Base-by-base conservation (phyloP, 2,113 vertebrate species). In the Otis tarda region DNA sequence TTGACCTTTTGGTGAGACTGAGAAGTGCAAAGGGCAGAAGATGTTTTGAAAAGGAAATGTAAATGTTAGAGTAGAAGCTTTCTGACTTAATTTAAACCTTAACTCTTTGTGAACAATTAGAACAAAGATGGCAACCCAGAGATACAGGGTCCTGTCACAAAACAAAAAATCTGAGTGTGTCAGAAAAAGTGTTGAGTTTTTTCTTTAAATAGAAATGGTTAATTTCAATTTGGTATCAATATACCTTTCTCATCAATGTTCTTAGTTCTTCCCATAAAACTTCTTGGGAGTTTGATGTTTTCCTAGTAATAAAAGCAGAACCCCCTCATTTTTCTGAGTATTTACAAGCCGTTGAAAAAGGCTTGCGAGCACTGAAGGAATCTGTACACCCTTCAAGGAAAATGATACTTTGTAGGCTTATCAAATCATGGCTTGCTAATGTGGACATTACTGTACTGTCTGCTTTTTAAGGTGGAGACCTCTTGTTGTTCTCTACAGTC, bases 21-120 rank as follows among this genome's bases (percentile, higher is more conserved):
- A 91, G 52, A 67, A 89, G 77, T 89, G 53, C 65, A 96, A 94
- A 94, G 89, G 53, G 77, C 80, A 94, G 57, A 93, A 75, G 73
- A 71, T 93, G 73, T 92, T 96, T 95, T 94, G 83, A 89, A 95
- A 93, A 93, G 61, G 91, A 94, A 93, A 94, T 78, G 89, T 90
- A 81, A 96, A 96, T 92, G 76, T 83, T 92, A 89, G 61, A 70
- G 76, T 47, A 90, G 60, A 90, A 88, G 68, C 69, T 70, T 92
- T 90, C 80, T 82, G 73, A 75, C 61, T 89, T 55, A 55, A 89
- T 76, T 63, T 92, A 89, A 93, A 92, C 77, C 17, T 84, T 90
- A 94, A 96, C 76, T 95, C 56, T 39, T 87, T 91, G 64, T 21
- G 61, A 94, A 60, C 86, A 95, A 87, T 43, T 33, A 60, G 49